Evolutionary conservation across 2,113 vertebrate species (phyloP).

Genomic region (Copsychus sechellarum): DNA sequence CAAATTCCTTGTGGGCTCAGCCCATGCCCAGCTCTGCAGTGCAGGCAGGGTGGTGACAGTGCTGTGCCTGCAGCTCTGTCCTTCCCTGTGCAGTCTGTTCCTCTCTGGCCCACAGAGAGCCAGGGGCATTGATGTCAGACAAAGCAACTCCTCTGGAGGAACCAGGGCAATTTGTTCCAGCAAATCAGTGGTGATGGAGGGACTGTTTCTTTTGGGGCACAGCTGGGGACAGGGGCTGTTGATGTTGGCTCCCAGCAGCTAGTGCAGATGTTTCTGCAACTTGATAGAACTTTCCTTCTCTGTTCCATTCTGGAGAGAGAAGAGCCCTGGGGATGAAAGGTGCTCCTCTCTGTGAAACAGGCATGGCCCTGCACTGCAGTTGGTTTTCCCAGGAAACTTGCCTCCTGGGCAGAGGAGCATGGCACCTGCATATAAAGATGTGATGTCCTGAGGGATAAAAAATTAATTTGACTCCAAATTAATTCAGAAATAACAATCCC

Average conservation of each 20-base stretch:
- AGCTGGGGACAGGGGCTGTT: background rate
- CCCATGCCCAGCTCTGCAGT: background rate
- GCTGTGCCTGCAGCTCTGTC: background rate
- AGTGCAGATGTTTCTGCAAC: background rate
- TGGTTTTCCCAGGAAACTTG: background rate
- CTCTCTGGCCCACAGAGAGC: background rate
- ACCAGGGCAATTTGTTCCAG: background rate
- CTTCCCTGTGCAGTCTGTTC: background rate
- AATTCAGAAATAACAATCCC: background rate
- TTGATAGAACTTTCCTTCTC: background rate
- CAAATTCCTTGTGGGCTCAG: background rate
- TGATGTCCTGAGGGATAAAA: background rate
- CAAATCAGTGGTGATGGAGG: background rate
- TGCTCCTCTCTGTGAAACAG: background rate
- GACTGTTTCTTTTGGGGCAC: background rate
- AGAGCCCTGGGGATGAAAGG: background rate
- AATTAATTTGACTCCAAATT: background rate
- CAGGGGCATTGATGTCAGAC: background rate
- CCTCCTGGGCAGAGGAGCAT: background rate
- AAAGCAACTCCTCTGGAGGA: background rate
- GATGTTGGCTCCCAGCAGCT: background rate
- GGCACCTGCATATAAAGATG: background rate
- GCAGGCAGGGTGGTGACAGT: background rate
- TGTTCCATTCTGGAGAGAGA: background rate
- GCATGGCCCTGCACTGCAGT: background rate